Evolutionary conservation across 2,797 vertebrate species (phyloP).

Genomic region (Erethizon dorsatum): DNA sequence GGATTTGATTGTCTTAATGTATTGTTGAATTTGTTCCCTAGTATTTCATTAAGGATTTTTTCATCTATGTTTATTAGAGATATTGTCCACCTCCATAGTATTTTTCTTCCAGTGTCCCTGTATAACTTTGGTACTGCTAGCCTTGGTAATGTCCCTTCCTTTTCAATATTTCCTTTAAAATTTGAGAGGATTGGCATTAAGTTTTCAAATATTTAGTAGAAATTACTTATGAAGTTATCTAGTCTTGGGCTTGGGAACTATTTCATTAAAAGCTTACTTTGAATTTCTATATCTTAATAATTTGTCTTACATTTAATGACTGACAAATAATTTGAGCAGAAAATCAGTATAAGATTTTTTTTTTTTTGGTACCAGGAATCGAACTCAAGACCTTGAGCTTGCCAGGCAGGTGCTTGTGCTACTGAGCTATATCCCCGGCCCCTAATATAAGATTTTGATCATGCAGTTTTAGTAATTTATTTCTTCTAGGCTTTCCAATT

Average conservation of each 20-base stretch:
- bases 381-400: no score
- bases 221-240: neutral
- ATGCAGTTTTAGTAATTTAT: neutral
- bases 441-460: neutral
- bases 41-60: neutral
- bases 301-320: neutral
- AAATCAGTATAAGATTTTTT: no score
- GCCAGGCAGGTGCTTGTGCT: no score
- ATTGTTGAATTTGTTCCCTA: neutral
- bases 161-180: neutral
- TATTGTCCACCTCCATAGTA: neutral
- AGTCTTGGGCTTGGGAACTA: neutral
- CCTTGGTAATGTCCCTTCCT: neutral
- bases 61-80: neutral
- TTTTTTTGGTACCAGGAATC: no score
- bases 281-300: neutral
- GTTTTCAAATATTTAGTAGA: neutral
- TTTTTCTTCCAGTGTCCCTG: neutral
- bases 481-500: neutral
- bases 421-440: no score
- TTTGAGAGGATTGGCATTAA: neutral
- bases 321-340: neutral
- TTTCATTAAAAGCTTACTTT: neutral
- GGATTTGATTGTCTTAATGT: neutral
- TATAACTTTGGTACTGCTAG: neutral